Base-by-base conservation (phyloP, 2,888 invertebrate species). In the Xylota sylvarum region DNA sequence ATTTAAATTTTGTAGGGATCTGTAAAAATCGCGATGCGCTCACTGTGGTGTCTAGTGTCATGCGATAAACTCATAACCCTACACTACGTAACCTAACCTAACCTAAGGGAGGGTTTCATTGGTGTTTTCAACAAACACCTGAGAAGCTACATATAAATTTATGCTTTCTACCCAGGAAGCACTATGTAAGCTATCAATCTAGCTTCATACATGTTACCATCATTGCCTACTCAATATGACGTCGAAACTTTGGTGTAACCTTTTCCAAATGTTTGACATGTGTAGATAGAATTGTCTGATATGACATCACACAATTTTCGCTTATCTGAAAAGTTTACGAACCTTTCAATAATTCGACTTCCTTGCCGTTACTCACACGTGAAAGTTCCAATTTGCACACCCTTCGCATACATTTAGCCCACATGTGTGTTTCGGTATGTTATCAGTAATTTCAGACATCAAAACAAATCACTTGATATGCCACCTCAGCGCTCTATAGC, bases 361-460 rank as follows among this genome's bases (percentile, higher is more conserved):
- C 77, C 77, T 48, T 37, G 37, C 9, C 48, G 37, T 37, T 35
- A 30, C 40, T 19, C 67, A 58, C 9, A 77, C 32, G 19, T 27
- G 19, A 27, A 50, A 77, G 67, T 77, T 77, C 58, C 48, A 50
- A 77, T 50, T 58, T 58, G n/a, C 50, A 40, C 73, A 62, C 55
- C 62, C 27, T 55, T 23, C 19, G n/a, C 60, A 48, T 40, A 17
- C 64, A 35, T 30, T 40, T n/a, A 52, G 19, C 27, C 52, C 23
- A 46, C 46, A 64, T 14, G 14, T 32, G 14, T 32, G 14, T 32
- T 50, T 35, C 32, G 17, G n/a, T 19, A 35, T 48, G 65, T 64
- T 86, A 86, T 82, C 86, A 78, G 72, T 78, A 78, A 82, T 74
- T 77, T 69, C 58, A 82, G 77, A 69, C 86, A 82, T 86, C 69